phyloP scores from a whole-genome alignment of 2,113 vertebrate species.

The Eurypyga helias region DNA sequence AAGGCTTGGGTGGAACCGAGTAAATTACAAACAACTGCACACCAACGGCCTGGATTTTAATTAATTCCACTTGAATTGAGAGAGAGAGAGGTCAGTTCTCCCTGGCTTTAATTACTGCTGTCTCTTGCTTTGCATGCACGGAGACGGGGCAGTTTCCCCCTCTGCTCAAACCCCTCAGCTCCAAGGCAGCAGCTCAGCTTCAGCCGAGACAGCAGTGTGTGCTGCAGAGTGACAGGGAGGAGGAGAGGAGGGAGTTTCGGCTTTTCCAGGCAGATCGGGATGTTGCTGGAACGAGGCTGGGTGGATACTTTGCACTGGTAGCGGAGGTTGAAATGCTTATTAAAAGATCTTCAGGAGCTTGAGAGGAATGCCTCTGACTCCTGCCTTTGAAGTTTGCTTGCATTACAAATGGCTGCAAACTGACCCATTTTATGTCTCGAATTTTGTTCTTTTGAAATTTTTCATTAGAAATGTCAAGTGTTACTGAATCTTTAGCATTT shows the following conservation, averaged over 20 bases:
- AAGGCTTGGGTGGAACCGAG: background rate
- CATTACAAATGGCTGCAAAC: conserved; percentile 33
- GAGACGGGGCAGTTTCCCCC: background rate
- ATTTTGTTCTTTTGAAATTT: background rate
- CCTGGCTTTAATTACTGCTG: conserved; percentile 40
- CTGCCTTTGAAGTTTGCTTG: conserved; percentile 1
- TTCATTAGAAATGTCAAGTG: conserved; percentile 21
- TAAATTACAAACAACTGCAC: background rate
- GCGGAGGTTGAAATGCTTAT: conserved; percentile 1
- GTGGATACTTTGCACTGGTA: background rate
- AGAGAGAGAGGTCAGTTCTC: conserved; percentile 6
- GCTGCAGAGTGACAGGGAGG: background rate
- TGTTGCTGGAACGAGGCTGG: background rate
- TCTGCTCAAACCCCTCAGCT: background rate
- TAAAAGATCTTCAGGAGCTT: background rate
- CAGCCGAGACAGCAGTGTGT: accelerated
- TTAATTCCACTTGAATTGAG: conserved; percentile 22
- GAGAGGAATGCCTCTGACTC: conserved; percentile 5
- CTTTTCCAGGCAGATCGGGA: background rate
- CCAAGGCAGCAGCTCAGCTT: background rate
- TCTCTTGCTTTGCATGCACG: accelerated
- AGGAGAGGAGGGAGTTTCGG: background rate
- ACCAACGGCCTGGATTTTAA: background rate
- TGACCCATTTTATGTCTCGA: background rate
- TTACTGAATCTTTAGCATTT: background rate